Evolutionary conservation across 2,888 invertebrate species (phyloP).

Genomic region (Drosophila rellima): DNA sequence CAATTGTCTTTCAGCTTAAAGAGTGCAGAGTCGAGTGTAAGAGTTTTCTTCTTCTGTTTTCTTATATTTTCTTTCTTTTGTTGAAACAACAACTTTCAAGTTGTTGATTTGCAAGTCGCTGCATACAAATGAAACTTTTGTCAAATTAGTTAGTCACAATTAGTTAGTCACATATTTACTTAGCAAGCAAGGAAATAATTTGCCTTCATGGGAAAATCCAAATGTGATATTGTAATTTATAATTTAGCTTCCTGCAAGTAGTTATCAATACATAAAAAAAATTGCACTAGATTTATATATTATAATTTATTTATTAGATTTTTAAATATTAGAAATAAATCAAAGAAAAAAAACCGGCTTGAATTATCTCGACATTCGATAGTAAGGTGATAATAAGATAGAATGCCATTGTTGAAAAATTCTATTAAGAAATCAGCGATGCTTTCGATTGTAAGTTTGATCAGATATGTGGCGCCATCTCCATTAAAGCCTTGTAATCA

Average conservation of each 20-base stretch:
- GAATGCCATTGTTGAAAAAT: no score
- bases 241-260: no score
- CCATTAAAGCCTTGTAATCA: slow-evolving; percentile 46
- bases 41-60: background rate
- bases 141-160: slow-evolving; percentile 62
- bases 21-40: background rate
- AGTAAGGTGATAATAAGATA: no score
- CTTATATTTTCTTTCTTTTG: background rate
- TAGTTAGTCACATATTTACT: slow-evolving; percentile 22
- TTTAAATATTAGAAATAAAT: no score
- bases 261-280: no score
- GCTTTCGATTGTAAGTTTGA: background rate
- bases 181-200: background rate
- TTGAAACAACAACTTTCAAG: no score
- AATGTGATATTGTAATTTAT: no score
- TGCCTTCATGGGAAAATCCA: background rate
- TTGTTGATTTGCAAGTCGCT: slow-evolving; percentile 27
- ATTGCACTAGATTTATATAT: no score
- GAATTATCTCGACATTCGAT: no score
- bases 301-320: no score
- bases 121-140: slow-evolving; percentile 31
- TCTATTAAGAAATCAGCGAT: background rate
- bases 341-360: no score
- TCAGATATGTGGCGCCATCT: background rate
- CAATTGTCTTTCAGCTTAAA: slow-evolving; percentile 11